phyloP scores from a whole-genome alignment of 92 coral and sea anemone species.

The Diadumene lineata region DNA sequence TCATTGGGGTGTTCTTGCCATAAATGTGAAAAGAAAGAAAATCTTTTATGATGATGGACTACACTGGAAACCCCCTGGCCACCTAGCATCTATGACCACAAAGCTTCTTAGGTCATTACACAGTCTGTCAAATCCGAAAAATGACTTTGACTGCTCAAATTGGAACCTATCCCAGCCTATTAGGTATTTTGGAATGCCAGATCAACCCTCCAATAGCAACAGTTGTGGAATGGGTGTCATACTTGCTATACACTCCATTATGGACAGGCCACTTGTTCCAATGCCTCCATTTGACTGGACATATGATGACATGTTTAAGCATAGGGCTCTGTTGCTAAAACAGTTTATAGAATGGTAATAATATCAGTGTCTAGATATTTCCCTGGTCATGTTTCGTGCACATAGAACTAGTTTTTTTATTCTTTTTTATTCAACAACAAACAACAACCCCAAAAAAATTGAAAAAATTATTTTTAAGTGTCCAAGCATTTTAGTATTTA shows the following conservation, averaged over 20 bases:
- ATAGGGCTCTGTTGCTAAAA: slow-evolving; percentile 6
- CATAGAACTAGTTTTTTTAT: too few species aligned
- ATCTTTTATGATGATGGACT: slow-evolving; percentile 43
- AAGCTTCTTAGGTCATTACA: slow-evolving; percentile 12
- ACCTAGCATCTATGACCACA: slow-evolving; percentile 7
- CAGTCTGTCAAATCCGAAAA: not conserved
- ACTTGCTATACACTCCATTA: slow-evolving; percentile 10
- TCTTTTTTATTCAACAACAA: too few species aligned
- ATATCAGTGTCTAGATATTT: too few species aligned
- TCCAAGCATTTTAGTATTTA: too few species aligned
- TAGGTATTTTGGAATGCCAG: slow-evolving; percentile 35
- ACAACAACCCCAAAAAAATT: too few species aligned
- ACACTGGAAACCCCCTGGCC: slow-evolving; percentile 33
- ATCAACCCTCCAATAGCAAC: slow-evolving; percentile 31
- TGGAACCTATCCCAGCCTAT: slow-evolving; percentile 20
- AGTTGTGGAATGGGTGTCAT: slow-evolving; percentile 26
- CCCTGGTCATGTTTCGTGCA: too few species aligned
- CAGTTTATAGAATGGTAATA: slow-evolving; percentile 22
- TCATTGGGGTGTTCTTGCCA: slow-evolving; percentile 44
- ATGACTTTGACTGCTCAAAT: slow-evolving; percentile 10
- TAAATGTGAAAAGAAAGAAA: slow-evolving; percentile 15
- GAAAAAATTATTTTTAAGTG: too few species aligned
- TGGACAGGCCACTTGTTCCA: slow-evolving; percentile 8
- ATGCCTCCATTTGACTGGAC: slow-evolving; percentile 17
- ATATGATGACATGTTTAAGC: slow-evolving; percentile 24